Evolutionary conservation across 2,113 vertebrate species (phyloP), one percentile per base, ranked within the genome.

Genomic region (Athene cunicularia): DNA sequence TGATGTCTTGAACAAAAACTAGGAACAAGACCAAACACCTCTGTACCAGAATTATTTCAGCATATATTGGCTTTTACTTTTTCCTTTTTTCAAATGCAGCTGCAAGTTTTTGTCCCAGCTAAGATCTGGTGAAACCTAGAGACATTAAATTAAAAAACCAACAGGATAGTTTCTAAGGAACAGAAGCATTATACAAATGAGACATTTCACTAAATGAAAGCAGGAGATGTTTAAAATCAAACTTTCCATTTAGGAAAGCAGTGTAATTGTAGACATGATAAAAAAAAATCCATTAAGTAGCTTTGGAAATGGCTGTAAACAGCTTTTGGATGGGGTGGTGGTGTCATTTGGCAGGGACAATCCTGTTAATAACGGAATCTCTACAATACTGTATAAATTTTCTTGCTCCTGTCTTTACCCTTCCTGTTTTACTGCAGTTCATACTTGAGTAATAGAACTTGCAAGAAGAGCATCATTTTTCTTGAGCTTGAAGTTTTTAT

Each of bases 161-260:
- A n/a, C 43, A 96, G 84, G 39, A 62, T 66, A 59, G 20, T 91
- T 94, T 96, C 76, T 83, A 96, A 91, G 84, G 62, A 94, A 92
- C 85, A 94, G 96, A 96, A 97, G 70, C 79, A 95, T 97, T 97
- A 83, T 93, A 89, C 72, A 95, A 95, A 95, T 47, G 30, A 97
- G 66, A 87, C 55, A 94, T 95, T 96, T 49, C 58, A 84, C 66
- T 88, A 94, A 96, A 76, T 63, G 59, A 87, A 97, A 96, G 67
- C 10, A 88, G 55, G 52, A 97, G 86, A 89, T 92, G 33, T 88
- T 92, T 91, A 85, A 97, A 93, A 94, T 87, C 64, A 84, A 82
- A 96, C 62, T 98, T 98, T 97, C 91, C 72, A 73, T 96, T 97
- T 97, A 87, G 66, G 24, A 92, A 93, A 96, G 37, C 76, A 91